Conservation (phyloP, 2,888 invertebrate genomes). For the Diarsia brunnea region DNA sequence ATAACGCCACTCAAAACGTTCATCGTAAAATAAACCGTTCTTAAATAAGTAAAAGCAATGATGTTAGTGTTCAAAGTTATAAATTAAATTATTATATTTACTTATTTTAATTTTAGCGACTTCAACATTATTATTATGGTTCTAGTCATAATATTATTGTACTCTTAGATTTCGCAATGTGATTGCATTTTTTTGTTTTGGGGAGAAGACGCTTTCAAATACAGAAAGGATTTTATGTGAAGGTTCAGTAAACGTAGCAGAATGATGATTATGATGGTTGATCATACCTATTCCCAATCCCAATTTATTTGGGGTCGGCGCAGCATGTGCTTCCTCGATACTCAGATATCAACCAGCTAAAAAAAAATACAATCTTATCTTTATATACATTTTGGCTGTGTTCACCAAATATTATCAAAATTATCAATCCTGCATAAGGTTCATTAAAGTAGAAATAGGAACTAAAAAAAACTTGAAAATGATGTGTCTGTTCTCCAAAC, state of each 20-base stretch:
- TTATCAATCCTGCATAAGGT: background rate
- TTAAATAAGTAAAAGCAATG: slow-evolving; percentile 45
- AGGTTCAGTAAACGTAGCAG: background rate
- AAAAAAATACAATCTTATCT: background rate
- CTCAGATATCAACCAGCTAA: background rate
- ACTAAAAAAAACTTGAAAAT: background rate
- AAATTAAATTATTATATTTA: slow-evolving; percentile 24
- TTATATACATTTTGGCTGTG: background rate
- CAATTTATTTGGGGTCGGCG: background rate
- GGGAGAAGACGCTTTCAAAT: slow-evolving; percentile 16
- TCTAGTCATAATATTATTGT: slow-evolving; percentile 59
- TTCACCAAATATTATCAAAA: background rate
- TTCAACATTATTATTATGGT: slow-evolving; percentile 46
- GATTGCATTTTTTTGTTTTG: slow-evolving; percentile 38
- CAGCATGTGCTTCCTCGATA: background rate
- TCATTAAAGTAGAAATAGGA: background rate
- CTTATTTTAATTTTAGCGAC: slow-evolving; percentile 28
- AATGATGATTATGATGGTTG: background rate
- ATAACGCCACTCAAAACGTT: background rate
- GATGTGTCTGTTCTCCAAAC: slow-evolving; percentile 20
- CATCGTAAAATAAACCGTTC: slow-evolving; percentile 31
- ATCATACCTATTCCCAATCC: too few relatives aligned
- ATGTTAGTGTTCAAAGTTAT: slow-evolving; percentile 58
- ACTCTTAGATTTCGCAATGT: slow-evolving; percentile 48
- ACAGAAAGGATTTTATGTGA: background rate